phyloP scores from a whole-genome alignment of 64 coral and sea anemone species.

The Trachythela sp. region DNA sequence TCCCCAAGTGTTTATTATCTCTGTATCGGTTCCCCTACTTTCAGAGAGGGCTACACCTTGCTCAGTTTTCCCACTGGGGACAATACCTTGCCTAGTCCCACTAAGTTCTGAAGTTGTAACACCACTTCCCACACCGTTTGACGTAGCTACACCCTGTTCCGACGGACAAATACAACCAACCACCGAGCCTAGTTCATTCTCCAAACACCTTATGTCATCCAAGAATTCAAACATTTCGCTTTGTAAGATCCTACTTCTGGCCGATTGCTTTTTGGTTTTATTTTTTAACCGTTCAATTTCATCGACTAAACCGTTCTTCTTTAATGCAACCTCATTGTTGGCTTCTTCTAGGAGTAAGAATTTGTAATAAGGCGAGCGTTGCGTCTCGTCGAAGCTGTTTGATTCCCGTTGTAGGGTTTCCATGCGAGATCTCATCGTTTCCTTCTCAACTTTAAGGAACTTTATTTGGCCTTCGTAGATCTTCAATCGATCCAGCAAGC shows the following conservation, averaged over 20 bases:
- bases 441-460: background rate
- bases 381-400: background rate
- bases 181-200: background rate
- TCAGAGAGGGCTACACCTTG: background rate
- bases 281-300: background rate
- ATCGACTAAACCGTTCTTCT: background rate
- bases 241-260: background rate
- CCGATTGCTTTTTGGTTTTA: background rate
- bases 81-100: too few relatives aligned
- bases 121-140: background rate
- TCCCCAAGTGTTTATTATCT: background rate
- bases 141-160: background rate
- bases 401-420: background rate
- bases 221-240: conserved; percentile 4
- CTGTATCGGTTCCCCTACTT: background rate
- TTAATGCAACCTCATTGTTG: background rate
- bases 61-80: background rate
- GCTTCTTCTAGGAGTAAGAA: background rate
- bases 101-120: too few relatives aligned
- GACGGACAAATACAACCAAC: background rate
- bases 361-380: background rate
- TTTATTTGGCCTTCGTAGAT: background rate
- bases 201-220: conserved; percentile 1
- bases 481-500: background rate
- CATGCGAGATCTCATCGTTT: background rate